Base-by-base conservation (phyloP, 2,113 vertebrate species). In the Plecotus auritus region DNA sequence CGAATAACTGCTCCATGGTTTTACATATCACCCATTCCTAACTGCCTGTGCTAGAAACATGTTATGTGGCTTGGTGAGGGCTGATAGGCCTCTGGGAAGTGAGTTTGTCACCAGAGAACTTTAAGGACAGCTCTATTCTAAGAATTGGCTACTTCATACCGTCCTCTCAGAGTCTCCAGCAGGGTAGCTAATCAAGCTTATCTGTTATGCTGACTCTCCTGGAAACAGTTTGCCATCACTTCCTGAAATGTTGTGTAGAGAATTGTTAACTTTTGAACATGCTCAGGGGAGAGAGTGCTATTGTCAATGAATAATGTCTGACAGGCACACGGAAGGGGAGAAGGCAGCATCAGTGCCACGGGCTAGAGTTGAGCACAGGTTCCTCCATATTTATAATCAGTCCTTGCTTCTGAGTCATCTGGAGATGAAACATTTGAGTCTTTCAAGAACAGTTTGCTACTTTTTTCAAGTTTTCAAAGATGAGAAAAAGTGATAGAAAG, bases 281-380 rank as follows among this genome's bases (percentile, higher is more conserved):
- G 32, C 56, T 59, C 85, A 42, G 45, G 42, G 37, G 76, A 67
- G 11, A 83, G 51, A 35, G 45, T 47, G 61, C 17, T 67, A 17
- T 66, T 84, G 83, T 94, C 74, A 66, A 94, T 47, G 56, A 95
- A 51, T 90, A 67, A 90, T 67, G 69, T 78, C 92, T 92, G 94
- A 30, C n/a, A 66, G 28, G 54, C 26, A 26, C 13, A 37, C 9
- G 67, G 69, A 49, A 89, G 42, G 23, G 28, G 23, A 54, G 56
- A 69, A 51, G 40, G 45, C 2, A 35, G 14, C 10, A 17, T 9
- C 16, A 64, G 16, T 59, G 22, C 37, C 45, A 59, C 9, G 30
- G 40, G n/a, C 18, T 59, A 47, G 51, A 56, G 32, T 42, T 20
- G 56, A 83, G 37, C 51, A 70, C 7, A 28, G 45, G 18, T 87